Evolutionary conservation across 2,888 invertebrate species (phyloP).

Genomic region (Apamea anceps): DNA sequence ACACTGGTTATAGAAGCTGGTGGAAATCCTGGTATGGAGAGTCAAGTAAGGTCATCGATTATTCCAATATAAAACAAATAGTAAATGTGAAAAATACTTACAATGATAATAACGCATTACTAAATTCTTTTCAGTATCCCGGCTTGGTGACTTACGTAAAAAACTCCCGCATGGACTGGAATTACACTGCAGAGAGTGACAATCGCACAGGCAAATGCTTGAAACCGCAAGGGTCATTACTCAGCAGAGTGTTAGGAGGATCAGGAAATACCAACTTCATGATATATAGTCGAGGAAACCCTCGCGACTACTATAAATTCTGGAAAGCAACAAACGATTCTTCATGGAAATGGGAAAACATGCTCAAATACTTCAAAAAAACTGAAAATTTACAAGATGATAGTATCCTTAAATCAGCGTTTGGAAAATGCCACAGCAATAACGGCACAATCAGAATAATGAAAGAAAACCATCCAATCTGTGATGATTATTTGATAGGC

Average conservation of each 20-base stretch:
- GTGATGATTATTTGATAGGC: slow-evolving; percentile 45
- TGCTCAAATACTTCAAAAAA: slow-evolving; percentile 72
- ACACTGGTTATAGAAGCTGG: slow-evolving; percentile 68
- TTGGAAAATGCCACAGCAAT: slow-evolving; percentile 60
- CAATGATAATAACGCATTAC: background rate
- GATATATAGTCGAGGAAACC: slow-evolving; percentile 69
- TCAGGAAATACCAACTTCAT: slow-evolving; percentile 67
- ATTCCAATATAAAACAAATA: background rate
- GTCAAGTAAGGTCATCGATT: slow-evolving; percentile 44
- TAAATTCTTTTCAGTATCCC: slow-evolving; percentile 40
- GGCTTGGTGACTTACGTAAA: slow-evolving; percentile 35
- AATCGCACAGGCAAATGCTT: background rate
- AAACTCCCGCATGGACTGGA: slow-evolving; percentile 63
- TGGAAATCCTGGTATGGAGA: slow-evolving; percentile 60
- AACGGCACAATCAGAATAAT: slow-evolving; percentile 65
- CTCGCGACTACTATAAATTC: slow-evolving; percentile 69
- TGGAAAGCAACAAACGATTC: slow-evolving; percentile 60
- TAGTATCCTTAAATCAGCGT: slow-evolving; percentile 57
- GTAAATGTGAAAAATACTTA: background rate
- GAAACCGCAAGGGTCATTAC: slow-evolving; percentile 46
- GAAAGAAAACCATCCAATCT: slow-evolving; percentile 63
- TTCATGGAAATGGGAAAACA: slow-evolving; percentile 68
- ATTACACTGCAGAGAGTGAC: slow-evolving; percentile 62
- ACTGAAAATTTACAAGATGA: slow-evolving; percentile 67
- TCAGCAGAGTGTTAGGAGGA: slow-evolving; percentile 75